phyloP scores from a whole-genome alignment of 2,797 vertebrate genomes.

The Morelia viridis region DNA sequence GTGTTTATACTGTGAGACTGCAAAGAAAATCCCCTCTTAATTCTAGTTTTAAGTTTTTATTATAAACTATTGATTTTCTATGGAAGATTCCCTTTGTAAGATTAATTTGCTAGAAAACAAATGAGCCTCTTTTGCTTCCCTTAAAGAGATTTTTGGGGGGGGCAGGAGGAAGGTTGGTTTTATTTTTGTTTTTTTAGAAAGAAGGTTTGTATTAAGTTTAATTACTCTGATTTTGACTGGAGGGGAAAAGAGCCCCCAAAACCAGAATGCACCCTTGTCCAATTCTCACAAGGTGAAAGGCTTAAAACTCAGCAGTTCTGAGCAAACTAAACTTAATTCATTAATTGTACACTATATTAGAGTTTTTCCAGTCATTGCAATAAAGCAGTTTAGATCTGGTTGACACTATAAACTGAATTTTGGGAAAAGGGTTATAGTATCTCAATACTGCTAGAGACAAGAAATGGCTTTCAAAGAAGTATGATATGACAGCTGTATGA shows the following conservation, averaged over 20 bases:
- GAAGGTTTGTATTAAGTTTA: conserved; percentile 53
- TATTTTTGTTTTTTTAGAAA: conserved; percentile 24
- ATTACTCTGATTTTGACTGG: conserved; percentile 49
- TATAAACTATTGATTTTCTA: conserved; percentile 59
- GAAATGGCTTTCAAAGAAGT: background rate
- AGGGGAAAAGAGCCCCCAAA: conserved; percentile 21
- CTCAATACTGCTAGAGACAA: background rate
- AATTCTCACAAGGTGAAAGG: conserved; percentile 35
- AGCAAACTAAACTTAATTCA: conserved; percentile 28
- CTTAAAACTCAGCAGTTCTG: conserved; percentile 30
- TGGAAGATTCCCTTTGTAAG: conserved; percentile 51
- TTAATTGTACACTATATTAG: background rate
- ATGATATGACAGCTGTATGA: background rate
- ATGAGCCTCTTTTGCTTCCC: conserved; percentile 45
- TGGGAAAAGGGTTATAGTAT: background rate
- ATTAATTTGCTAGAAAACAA: conserved; percentile 59
- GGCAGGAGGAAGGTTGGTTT: background rate
- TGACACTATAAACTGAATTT: background rate
- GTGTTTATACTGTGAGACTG: conserved; percentile 14
- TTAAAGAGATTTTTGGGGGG: background rate
- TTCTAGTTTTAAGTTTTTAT: conserved; percentile 35
- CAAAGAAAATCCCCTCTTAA: background rate
- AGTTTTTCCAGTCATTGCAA: background rate
- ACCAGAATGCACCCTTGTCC: conserved; percentile 54
- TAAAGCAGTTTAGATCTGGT: background rate